Percentiles rank a stretch among this genome's conserved stretches.
Evolutionary conservation across 2,113 vertebrate species (phyloP).

Genomic region (Hydropotes inermis): DNA sequence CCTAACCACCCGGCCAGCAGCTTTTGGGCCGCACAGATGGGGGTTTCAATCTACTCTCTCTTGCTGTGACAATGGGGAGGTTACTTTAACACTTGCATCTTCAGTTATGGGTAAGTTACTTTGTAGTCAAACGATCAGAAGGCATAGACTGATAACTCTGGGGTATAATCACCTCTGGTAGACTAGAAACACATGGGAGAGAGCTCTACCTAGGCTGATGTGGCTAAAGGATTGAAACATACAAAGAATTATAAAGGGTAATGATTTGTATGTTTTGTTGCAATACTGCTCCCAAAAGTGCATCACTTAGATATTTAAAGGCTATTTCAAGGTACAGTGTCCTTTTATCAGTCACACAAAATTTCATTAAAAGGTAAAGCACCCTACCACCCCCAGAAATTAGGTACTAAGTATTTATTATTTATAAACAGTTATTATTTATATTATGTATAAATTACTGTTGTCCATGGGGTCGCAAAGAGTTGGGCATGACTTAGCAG

Average conservation of each 20-base stretch:
- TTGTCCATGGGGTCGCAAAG: not conserved
- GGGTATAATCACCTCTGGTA: not conserved
- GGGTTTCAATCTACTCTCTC: not conserved
- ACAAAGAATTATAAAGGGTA: not conserved
- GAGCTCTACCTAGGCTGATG: not conserved
- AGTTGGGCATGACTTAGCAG: not conserved
- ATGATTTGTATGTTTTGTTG: not conserved
- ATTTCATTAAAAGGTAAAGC: not conserved
- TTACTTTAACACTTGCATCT: not conserved
- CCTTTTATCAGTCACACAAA: not conserved
- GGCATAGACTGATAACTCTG: not conserved
- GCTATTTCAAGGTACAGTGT: conserved; percentile 13
- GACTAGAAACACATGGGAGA: not conserved
- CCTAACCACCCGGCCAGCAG: not conserved
- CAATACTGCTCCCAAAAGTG: not conserved
- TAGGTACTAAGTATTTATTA: not conserved
- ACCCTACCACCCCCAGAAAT: not conserved
- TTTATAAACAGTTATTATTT: not conserved
- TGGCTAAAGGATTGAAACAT: not conserved
- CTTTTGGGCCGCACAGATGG: not conserved
- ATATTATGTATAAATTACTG: not conserved
- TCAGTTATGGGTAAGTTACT: not conserved
- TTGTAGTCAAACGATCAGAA: not conserved
- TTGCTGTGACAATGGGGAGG: not conserved
- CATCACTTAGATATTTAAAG: not conserved